phyloP scores from a whole-genome alignment of 2,113 vertebrate genomes.

The Hemichromis elongatus region DNA sequence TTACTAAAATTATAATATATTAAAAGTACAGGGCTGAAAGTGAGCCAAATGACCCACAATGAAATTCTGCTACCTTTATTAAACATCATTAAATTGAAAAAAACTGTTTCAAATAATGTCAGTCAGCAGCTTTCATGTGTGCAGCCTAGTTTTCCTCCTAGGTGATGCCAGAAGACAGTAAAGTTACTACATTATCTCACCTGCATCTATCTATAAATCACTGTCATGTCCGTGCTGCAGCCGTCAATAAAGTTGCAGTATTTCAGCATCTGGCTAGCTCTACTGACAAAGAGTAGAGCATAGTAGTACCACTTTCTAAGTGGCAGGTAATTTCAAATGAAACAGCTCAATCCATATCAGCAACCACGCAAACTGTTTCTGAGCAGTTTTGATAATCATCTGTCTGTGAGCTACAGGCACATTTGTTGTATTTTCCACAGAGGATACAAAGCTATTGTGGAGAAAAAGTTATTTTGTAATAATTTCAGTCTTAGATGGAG shows the following conservation, averaged over 20 bases:
- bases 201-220: neutral
- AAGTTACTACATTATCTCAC: neutral
- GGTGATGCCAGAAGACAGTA: neutral
- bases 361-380: neutral
- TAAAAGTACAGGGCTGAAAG: neutral
- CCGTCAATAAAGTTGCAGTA: neutral
- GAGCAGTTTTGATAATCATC: neutral
- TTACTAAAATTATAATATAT: neutral
- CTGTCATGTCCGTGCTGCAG: neutral
- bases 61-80: neutral
- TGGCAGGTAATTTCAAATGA: neutral
- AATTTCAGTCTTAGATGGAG: neutral
- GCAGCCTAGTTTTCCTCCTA: neutral
- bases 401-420: neutral
- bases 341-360: neutral
- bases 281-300: neutral
- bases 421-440: rapidly evolving
- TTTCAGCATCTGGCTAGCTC: neutral
- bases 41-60: neutral
- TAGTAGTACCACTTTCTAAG: neutral
- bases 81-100: neutral
- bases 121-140: neutral
- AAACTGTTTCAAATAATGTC: neutral
- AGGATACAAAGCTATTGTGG: neutral
- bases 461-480: rapidly evolving